A percentile compares a stretch with the other conserved stretches of the same genome.
These are phyloP conservation scores for Aphelinus atriplicis DNA, from an alignment of 1,140 invertebrate genomes.

Conservation along the genomic window DNA sequence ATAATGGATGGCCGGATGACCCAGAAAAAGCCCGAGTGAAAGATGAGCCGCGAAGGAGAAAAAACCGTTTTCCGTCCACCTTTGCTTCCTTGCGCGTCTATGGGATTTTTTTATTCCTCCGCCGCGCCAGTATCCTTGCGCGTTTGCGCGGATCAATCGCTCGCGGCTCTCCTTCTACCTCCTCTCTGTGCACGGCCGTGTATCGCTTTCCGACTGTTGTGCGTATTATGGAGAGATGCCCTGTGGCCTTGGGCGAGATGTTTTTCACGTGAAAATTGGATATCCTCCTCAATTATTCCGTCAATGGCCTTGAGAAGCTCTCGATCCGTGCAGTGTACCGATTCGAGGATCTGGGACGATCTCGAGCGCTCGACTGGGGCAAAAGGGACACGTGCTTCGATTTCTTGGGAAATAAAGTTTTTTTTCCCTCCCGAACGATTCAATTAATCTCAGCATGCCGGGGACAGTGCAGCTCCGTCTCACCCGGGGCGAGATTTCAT, in stretches of 20 bases:
- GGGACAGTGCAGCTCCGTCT: too few species aligned
- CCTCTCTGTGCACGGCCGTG: not conserved
- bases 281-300: conserved; percentile 15
- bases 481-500: too few species aligned
- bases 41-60: conserved; percentile 35
- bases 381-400: too few species aligned
- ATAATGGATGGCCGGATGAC: conserved; percentile 42
- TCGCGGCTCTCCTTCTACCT: not conserved
- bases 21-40: conserved; percentile 41
- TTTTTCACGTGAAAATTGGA: not conserved
- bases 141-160: conserved; percentile 29
- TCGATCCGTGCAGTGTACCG: not conserved
- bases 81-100: conserved; percentile 19
- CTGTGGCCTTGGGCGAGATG: conserved; percentile 8
- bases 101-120: conserved; percentile 30
- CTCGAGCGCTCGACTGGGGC: too few species aligned
- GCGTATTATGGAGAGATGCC: conserved; percentile 8
- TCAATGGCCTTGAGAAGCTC: not conserved
- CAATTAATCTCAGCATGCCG: too few species aligned
- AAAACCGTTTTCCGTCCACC: conserved; percentile 22
- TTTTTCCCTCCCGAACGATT: too few species aligned
- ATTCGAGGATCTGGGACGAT: not conserved
- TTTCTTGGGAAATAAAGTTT: too few species aligned
- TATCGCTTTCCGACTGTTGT: conserved; percentile 28
- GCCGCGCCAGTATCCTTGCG: conserved; percentile 16